Percentiles rank a stretch among this genome's conserved stretches.
These are phyloP conservation scores for Penaeus vannamei DNA, from an alignment of 1,140 invertebrate genomes.

Conservation along the genomic window DNA sequence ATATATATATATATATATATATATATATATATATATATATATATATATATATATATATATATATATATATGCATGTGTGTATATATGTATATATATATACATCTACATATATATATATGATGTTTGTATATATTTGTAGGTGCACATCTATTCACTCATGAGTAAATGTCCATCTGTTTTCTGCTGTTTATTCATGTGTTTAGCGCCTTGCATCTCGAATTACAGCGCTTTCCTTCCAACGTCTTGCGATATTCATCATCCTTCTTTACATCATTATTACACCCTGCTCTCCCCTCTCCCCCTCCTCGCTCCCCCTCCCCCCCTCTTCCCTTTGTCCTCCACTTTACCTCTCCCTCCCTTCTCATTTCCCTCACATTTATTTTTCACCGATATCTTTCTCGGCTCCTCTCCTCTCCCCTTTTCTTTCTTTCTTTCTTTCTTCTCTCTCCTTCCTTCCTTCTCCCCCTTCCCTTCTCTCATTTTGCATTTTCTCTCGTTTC, in stretches of 20 bases:
- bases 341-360: conserved; percentile 1
- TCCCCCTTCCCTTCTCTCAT: background rate
- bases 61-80: background rate
- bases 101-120: background rate
- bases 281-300: background rate
- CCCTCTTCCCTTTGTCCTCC: conserved; percentile 2
- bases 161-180: too few species aligned
- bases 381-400: conserved; percentile 20
- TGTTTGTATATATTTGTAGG: background rate
- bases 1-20: too few species aligned
- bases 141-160: too few species aligned
- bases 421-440: too few species aligned
- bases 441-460: too few species aligned
- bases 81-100: background rate
- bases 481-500: background rate
- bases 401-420: too few species aligned
- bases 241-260: background rate
- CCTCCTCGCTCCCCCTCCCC: background rate
- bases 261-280: conserved; percentile 1
- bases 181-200: too few species aligned
- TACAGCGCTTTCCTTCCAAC: background rate
- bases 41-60: too few species aligned
- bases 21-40: too few species aligned
- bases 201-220: too few species aligned
- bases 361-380: conserved; percentile 8